Conservation (phyloP, 2,797 vertebrate species). For the Phoebastria nigripes region DNA sequence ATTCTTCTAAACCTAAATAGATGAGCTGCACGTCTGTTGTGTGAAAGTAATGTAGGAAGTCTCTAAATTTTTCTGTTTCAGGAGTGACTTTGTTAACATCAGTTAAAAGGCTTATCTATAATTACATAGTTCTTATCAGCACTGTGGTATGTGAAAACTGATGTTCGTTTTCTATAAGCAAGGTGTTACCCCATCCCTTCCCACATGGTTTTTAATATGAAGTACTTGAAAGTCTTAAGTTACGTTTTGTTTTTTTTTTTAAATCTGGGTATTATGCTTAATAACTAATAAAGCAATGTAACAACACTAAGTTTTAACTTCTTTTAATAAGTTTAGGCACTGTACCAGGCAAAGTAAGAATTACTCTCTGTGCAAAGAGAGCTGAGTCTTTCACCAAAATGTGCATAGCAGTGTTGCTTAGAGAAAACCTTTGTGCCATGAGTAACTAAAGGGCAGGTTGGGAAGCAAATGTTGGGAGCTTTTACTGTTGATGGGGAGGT, state of each 20-base stretch:
- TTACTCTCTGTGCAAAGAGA: background rate
- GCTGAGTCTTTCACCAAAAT: background rate
- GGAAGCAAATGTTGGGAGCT: background rate
- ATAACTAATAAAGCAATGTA: background rate
- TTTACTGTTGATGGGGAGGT: background rate
- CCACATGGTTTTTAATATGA: background rate
- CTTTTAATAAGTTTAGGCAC: background rate
- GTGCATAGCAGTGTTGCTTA: background rate
- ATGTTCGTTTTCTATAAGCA: background rate
- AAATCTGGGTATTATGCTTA: background rate
- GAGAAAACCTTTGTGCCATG: background rate
- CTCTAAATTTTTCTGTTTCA: conserved; percentile 4
- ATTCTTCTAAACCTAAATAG: background rate
- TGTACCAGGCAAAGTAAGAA: background rate
- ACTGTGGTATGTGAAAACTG: background rate
- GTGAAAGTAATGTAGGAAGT: background rate
- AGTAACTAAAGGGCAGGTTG: background rate
- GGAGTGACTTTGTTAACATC: conserved; percentile 26
- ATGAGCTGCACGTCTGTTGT: background rate
- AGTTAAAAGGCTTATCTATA: conserved; percentile 13
- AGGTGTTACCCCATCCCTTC: background rate
- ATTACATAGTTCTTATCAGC: background rate
- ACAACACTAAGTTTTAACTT: background rate
- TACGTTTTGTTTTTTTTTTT: background rate
- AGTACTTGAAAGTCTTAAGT: background rate